These are phyloP conservation scores for Zosterops japonicus DNA, from an alignment of 2,113 vertebrate genomes.

Conservation along the genomic window DNA sequence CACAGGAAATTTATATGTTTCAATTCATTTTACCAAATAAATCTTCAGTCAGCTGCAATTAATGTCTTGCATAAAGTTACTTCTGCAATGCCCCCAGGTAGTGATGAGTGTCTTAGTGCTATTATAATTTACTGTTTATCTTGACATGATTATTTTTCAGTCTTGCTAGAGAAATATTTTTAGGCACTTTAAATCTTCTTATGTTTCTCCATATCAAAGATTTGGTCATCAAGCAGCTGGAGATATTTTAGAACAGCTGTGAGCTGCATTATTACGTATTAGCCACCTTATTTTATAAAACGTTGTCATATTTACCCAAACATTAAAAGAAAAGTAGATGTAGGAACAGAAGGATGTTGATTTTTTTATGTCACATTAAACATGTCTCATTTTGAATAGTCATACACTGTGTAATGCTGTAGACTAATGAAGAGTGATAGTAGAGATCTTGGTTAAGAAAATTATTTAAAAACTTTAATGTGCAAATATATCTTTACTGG, in stretches of 20 bases:
- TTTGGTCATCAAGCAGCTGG: not conserved
- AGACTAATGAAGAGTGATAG: not conserved
- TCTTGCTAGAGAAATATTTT: not conserved
- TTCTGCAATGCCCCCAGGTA: not conserved
- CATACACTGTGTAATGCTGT: not conserved
- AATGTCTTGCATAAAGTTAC: not conserved
- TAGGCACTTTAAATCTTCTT: not conserved
- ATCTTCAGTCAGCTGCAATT: not conserved
- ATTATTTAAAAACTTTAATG: not conserved
- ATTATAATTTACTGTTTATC: not conserved
- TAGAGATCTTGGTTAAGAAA: not conserved
- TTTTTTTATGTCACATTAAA: not conserved
- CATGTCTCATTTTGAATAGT: not conserved
- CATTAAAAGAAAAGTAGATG: not conserved
- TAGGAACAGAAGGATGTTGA: fast-evolving
- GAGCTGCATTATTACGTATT: not conserved
- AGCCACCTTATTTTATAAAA: not conserved
- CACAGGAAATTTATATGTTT: not conserved
- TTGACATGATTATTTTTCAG: not conserved
- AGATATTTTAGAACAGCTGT: not conserved
- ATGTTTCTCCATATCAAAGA: not conserved
- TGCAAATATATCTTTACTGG: not conserved
- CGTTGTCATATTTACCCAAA: not conserved
- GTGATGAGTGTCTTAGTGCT: not conserved
- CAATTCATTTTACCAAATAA: not conserved